These are phyloP conservation scores for Timandra comae DNA, from an alignment of 2,888 invertebrate species.

Conservation along the genomic window DNA sequence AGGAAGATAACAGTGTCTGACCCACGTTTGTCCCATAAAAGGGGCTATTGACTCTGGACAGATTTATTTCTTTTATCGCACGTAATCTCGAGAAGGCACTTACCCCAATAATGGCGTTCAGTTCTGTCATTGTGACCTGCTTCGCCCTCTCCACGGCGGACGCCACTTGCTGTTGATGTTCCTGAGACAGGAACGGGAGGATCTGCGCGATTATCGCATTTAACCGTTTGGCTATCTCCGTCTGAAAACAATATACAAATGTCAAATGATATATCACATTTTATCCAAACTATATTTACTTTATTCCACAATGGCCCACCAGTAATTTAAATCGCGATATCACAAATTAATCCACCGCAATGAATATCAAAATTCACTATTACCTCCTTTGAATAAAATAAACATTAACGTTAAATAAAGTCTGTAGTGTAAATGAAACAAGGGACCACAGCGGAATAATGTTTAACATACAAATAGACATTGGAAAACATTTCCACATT, in stretches of 20 bases:
- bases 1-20: slow-evolving; percentile 15
- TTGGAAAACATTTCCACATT: slow-evolving; percentile 59
- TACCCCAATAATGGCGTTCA: slow-evolving; percentile 96
- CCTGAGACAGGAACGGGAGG: slow-evolving; percentile 93
- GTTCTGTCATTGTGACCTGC: slow-evolving; percentile 96
- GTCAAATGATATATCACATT: slow-evolving; percentile 8
- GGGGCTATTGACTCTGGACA: slow-evolving; percentile 19
- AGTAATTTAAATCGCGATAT: slow-evolving; percentile 33
- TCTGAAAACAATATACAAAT: slow-evolving; percentile 77
- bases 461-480: slow-evolving; percentile 48
- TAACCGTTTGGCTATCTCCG: slow-evolving; percentile 96
- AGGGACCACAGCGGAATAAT: slow-evolving; percentile 31
- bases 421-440: slow-evolving; percentile 43
- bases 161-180: slow-evolving; percentile 94
- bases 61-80: slow-evolving; percentile 22
- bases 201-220: slow-evolving; percentile 96
- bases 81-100: slow-evolving; percentile 50
- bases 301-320: slow-evolving; percentile 20
- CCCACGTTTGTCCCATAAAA: slow-evolving; percentile 23
- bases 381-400: slow-evolving; percentile 47
- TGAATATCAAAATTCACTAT: slow-evolving; percentile 40
- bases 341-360: slow-evolving; percentile 16
- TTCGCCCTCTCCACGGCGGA: slow-evolving; percentile 95
- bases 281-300: slow-evolving; percentile 20
- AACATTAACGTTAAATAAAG: slow-evolving; percentile 53